Percentiles rank a stretch among this genome's conserved stretches.
phyloP scores from a whole-genome alignment of 1,140 invertebrate species.

The Drosophila micromelanica region DNA sequence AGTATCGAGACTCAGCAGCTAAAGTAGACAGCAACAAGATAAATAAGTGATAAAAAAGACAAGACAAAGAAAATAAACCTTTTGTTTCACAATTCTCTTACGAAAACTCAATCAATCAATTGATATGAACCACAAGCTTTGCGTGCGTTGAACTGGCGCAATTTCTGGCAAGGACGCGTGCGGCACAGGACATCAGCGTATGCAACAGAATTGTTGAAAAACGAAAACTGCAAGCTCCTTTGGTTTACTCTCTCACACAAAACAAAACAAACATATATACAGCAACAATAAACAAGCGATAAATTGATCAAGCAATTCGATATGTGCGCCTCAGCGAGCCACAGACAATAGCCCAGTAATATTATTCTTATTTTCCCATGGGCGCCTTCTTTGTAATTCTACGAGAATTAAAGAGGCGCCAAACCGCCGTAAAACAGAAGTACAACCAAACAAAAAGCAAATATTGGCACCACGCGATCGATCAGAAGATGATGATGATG shows the following conservation, averaged over 20 bases:
- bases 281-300: constrained; percentile 70
- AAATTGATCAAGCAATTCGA: constrained; percentile 70
- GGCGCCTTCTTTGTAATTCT: constrained; percentile 73
- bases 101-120: constrained; percentile 69
- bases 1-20: constrained; percentile 5
- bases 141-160: constrained; percentile 72
- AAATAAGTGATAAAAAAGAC: constrained; percentile 68
- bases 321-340: constrained; percentile 43
- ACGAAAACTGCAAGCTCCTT: constrained; percentile 62
- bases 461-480: constrained; percentile 70
- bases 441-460: constrained; percentile 70
- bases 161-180: constrained; percentile 46
- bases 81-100: constrained; percentile 74
- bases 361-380: constrained; percentile 80
- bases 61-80: constrained; percentile 49
- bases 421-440: constrained; percentile 66
- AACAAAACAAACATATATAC: constrained; percentile 32
- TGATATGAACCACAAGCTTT: constrained; percentile 59
- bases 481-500: constrained; percentile 27
- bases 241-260: constrained; percentile 75
- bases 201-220: constrained; percentile 6
- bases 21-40: constrained; percentile 58
- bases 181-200: background rate
- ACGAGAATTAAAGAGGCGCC: constrained; percentile 64
- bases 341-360: constrained; percentile 84